Percentiles rank a stretch among this genome's conserved stretches.
Evolutionary conservation across 2,888 invertebrate genomes (phyloP).

Genomic region (Drosophila ezoana): DNA sequence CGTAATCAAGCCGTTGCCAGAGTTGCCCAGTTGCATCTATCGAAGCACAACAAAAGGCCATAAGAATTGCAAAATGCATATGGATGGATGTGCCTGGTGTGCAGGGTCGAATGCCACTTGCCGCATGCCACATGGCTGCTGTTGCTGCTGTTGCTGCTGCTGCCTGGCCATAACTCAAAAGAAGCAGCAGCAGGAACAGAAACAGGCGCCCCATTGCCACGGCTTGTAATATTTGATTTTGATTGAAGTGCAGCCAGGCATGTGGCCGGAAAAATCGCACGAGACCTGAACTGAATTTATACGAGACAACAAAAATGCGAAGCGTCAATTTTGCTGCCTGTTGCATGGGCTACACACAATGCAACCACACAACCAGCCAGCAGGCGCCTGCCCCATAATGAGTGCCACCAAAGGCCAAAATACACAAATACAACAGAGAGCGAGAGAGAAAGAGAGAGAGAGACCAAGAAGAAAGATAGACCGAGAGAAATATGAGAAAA

Average conservation of each 20-base stretch:
- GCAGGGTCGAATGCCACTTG: slow-evolving; percentile 23
- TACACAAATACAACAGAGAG: slow-evolving; percentile 1
- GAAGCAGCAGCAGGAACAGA: slow-evolving; percentile 1
- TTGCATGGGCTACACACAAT: slow-evolving; percentile 47
- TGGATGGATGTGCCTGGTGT: slow-evolving; percentile 42
- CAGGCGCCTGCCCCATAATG: slow-evolving; percentile 39
- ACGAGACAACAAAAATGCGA: slow-evolving; percentile 22
- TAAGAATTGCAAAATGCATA: slow-evolving; percentile 49
- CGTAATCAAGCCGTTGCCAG: slow-evolving; percentile 66
- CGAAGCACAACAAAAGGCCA: slow-evolving; percentile 68
- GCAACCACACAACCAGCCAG: not conserved
- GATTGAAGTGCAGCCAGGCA: slow-evolving; percentile 76
- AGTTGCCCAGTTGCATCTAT: slow-evolving; percentile 27
- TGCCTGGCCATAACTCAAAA: slow-evolving; percentile 52
- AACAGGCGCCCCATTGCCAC: slow-evolving; percentile 12
- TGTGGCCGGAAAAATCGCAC: slow-evolving; percentile 66
- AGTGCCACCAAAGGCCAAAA: slow-evolving; percentile 45
- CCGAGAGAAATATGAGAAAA: not conserved
- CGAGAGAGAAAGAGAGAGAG: not conserved
- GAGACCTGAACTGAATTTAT: slow-evolving; percentile 53
- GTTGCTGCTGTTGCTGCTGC: slow-evolving; percentile 8
- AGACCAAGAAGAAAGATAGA: not conserved
- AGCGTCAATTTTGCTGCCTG: slow-evolving; percentile 48
- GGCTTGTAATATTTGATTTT: slow-evolving; percentile 73
- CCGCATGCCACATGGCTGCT: slow-evolving; percentile 18